Conservation (phyloP, 1,140 invertebrate genomes). For the Hesperophylax magnus region DNA sequence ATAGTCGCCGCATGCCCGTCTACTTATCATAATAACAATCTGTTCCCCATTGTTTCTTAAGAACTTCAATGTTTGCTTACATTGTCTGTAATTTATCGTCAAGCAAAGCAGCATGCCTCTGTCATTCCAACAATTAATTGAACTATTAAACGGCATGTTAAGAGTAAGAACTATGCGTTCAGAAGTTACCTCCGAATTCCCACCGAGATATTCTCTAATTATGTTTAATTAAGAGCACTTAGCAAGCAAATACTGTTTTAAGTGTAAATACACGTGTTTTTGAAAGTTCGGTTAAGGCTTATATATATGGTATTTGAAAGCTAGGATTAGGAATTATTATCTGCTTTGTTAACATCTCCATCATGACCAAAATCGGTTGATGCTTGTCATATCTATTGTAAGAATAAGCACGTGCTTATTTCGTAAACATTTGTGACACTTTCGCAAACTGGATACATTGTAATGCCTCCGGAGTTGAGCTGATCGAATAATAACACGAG, state of each 20-base stretch:
- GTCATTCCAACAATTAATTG: constrained; percentile 17
- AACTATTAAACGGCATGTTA: constrained; percentile 2
- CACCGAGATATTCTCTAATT: too few species aligned
- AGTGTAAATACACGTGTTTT: too few species aligned
- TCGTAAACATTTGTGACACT: constrained; percentile 4
- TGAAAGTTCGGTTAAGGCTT: too few species aligned
- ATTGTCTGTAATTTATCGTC: constrained; percentile 31
- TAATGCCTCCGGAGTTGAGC: neutral
- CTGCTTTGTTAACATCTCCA: too few species aligned
- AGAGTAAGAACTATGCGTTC: neutral
- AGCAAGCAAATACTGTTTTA: too few species aligned
- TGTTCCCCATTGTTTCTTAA: constrained; percentile 32
- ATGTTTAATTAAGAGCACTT: too few species aligned
- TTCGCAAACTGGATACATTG: neutral
- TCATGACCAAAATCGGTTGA: too few species aligned
- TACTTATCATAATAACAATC: constrained; percentile 37
- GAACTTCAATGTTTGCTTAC: constrained; percentile 19
- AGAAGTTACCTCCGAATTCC: too few species aligned
- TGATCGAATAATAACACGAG: constrained; percentile 27
- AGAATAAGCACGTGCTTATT: neutral
- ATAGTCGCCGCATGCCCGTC: neutral
- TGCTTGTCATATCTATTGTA: too few species aligned
- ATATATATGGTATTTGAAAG: too few species aligned
- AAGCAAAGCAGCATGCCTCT: constrained; percentile 23
- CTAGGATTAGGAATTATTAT: too few species aligned